These are phyloP conservation scores for Glossophaga mutica DNA, from an alignment of 2,797 vertebrate species.

Conservation along the genomic window DNA sequence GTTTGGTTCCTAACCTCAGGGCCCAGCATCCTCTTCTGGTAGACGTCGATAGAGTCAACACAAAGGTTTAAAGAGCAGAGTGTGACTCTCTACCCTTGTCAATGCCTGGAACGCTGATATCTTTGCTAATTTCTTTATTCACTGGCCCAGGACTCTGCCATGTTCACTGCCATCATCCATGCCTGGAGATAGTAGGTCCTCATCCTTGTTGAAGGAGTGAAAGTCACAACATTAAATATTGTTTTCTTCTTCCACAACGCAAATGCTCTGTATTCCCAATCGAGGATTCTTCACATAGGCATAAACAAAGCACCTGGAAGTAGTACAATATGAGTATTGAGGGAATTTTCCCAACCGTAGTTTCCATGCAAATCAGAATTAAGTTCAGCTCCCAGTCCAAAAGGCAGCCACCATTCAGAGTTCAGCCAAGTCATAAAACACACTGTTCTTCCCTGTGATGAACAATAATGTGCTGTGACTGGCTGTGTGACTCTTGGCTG, in stretches of 20 bases:
- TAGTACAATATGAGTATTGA: neutral
- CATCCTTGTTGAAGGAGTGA: neutral
- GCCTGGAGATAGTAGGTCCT: neutral
- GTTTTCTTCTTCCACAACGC: neutral
- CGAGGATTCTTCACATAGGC: neutral
- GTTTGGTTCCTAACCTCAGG: neutral
- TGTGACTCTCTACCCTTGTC: neutral
- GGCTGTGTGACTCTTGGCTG: neutral
- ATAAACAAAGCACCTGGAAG: neutral
- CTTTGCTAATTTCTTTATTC: neutral
- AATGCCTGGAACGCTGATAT: rapidly evolving
- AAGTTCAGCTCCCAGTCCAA: neutral
- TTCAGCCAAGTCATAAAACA: neutral
- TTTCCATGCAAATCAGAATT: neutral
- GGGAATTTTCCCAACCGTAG: neutral
- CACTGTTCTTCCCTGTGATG: rapidly evolving
- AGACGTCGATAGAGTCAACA: no score
- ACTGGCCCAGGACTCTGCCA: neutral
- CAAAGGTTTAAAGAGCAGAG: neutral
- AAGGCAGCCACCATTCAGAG: neutral
- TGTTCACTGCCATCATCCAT: neutral
- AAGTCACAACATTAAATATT: neutral
- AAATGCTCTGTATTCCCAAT: neutral
- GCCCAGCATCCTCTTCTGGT: neutral
- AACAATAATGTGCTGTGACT: neutral